These are phyloP conservation scores for Scaptodrosophila lebanonensis DNA, from an alignment of 1,140 invertebrate genomes.

Conservation along the genomic window DNA sequence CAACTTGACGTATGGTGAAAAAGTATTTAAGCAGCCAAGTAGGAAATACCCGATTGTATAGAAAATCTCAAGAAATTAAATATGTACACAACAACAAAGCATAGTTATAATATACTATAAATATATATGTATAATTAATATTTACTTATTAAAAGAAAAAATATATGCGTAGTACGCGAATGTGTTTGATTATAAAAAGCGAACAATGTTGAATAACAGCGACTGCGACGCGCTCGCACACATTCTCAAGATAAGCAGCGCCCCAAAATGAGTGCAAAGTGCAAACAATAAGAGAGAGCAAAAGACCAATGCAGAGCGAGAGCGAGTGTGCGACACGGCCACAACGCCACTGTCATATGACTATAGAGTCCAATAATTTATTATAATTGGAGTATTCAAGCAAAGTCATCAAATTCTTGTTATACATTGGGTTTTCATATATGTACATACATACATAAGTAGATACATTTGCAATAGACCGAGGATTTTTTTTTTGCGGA, in stretches of 20 bases:
- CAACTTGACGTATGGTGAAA: constrained; percentile 21
- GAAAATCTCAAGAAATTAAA: constrained; percentile 33
- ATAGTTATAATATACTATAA: too few relatives aligned
- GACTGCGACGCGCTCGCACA: neutral
- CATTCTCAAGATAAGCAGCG: neutral
- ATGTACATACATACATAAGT: neutral
- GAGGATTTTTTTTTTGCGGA: constrained; percentile 9
- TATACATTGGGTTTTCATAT: constrained; percentile 3
- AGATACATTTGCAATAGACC: constrained; percentile 5
- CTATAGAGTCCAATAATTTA: neutral
- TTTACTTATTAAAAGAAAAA: neutral
- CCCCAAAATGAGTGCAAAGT: constrained; percentile 39
- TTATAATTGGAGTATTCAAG: too few relatives aligned
- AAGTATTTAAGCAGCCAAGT: constrained; percentile 20
- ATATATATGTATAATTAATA: constrained; percentile 38
- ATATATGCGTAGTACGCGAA: too few relatives aligned
- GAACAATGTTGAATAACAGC: constrained; percentile 38
- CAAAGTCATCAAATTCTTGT: too few relatives aligned
- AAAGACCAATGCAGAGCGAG: constrained; percentile 39
- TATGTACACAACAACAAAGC: constrained; percentile 27
- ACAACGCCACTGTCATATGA: too few relatives aligned
- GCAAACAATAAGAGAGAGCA: constrained; percentile 43
- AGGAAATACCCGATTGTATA: constrained; percentile 31
- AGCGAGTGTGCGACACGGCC: constrained; percentile 20
- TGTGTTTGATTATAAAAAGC: constrained; percentile 7